Base-by-base conservation (phyloP, 2,113 vertebrate genomes). In the Zosterops lateralis region DNA sequence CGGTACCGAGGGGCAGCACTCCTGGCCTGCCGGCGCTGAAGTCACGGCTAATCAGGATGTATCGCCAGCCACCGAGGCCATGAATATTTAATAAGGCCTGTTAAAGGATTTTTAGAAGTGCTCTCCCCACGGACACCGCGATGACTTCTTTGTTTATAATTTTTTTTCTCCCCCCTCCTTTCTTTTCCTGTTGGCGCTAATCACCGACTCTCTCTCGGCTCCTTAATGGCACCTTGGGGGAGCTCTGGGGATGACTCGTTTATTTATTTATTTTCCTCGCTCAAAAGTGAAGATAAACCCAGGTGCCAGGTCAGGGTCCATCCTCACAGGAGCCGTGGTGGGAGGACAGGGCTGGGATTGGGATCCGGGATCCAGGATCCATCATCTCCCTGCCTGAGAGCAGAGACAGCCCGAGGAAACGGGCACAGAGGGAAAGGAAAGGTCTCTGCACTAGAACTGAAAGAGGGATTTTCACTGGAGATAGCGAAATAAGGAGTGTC, bases 71-170 rank as follows among this genome's bases (percentile, higher is more conserved):
- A 88, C 91, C 10, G 80, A 87, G 92, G 74, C 82, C 89, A 97
- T 97, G 44, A 71, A 97, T 96, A 29, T 96, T 97, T 97, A 84
- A 97, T 92, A 89, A 91, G 80, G 66, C 84, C 96, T 95, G 95
- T 82, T 96, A 97, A 94, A 96, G 95, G 96, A 96, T 95, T 96
- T 97, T 97, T 88, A 95, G 96, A 96, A 94, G 89, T 58, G 90
- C 56, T 89, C 42, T 97, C 96, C 96, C 96, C 67, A 71, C 1
- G 93, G 95, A 82, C 88, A n/a, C 5, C 21, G 16, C 45, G 1
- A 95, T 95, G 92, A 95, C 94, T 96, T 94, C 96, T 97, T 95
- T 96, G 94, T 97, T 97, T 95, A 84, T 94, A 7, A 53, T 81
- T 94, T 92, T 94, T 67, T 14, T 76, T 77, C 79, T 76, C 79